A percentile compares a stretch with the other conserved stretches of the same genome.
phyloP scores from a whole-genome alignment of 2,113 vertebrate species.

The Tachuris rubrigastra region DNA sequence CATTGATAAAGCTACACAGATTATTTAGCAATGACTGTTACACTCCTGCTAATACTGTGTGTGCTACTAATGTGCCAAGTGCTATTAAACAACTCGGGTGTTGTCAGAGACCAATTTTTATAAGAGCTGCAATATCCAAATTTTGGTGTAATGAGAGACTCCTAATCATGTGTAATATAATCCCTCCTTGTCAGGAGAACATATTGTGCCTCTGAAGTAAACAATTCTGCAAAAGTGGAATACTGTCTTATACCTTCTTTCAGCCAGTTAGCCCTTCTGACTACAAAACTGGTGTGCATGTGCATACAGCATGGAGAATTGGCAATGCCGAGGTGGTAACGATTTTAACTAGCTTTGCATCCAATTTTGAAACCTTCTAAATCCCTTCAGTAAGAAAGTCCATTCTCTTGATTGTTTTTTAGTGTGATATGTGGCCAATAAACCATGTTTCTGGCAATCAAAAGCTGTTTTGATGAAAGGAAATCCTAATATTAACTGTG shows the following conservation, averaged over 20 bases:
- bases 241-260: neutral
- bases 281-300: neutral
- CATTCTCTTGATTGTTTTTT: slow-evolving; percentile 11
- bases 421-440: slow-evolving; percentile 8
- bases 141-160: neutral
- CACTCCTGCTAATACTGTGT: neutral
- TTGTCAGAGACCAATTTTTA: slow-evolving; percentile 9
- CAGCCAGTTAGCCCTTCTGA: neutral
- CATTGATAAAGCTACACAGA: neutral
- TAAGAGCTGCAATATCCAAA: neutral
- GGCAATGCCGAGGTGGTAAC: neutral
- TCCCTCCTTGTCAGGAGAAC: neutral
- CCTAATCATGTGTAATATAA: neutral
- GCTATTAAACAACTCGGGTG: neutral
- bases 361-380: slow-evolving; percentile 10
- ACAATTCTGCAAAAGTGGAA: neutral
- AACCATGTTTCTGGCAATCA: neutral
- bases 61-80: neutral
- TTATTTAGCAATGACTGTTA: neutral
- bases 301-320: neutral
- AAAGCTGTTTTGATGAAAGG: neutral
- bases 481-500: neutral
- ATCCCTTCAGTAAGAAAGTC: neutral
- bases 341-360: slow-evolving; percentile 16
- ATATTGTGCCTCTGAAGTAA: neutral